These are phyloP conservation scores for Encarsia formosa DNA, from an alignment of 2,888 invertebrate species.

Conservation along the genomic window DNA sequence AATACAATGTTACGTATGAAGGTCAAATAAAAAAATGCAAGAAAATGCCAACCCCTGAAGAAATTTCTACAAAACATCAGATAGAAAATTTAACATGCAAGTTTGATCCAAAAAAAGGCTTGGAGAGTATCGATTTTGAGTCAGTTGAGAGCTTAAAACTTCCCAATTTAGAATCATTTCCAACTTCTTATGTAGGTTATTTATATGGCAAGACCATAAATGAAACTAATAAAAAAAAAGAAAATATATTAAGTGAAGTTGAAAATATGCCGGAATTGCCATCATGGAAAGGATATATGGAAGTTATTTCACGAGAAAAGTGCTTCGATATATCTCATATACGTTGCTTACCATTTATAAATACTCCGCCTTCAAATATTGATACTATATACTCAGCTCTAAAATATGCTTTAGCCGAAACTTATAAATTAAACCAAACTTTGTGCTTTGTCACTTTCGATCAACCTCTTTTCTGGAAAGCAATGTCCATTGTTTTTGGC, in stretches of 20 bases:
- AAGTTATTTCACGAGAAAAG: not conserved
- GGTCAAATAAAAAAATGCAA: not conserved
- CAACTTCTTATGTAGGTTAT: too few relatives aligned
- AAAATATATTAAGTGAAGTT: too few relatives aligned
- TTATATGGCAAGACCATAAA: too few relatives aligned
- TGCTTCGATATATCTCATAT: not conserved
- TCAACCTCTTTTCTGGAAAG: slow-evolving; percentile 31
- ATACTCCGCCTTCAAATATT: not conserved
- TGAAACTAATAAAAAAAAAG: too few relatives aligned
- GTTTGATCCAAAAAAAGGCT: too few relatives aligned
- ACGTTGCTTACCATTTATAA: not conserved
- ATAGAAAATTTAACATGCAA: too few relatives aligned
- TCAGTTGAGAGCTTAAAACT: too few relatives aligned
- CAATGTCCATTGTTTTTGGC: slow-evolving; percentile 31
- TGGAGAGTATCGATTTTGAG: too few relatives aligned
- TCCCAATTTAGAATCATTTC: too few relatives aligned
- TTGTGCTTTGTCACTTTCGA: slow-evolving; percentile 29
- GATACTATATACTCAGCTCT: not conserved
- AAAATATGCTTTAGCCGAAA: slow-evolving; percentile 7
- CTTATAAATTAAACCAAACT: slow-evolving; percentile 20
- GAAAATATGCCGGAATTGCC: not conserved
- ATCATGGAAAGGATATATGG: not conserved
- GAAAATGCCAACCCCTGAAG: not conserved
- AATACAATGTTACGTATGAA: not conserved
- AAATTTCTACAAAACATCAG: not conserved